These are phyloP conservation scores for Ecliptopera silaceata DNA, from an alignment of 2,888 invertebrate genomes.

Conservation along the genomic window DNA sequence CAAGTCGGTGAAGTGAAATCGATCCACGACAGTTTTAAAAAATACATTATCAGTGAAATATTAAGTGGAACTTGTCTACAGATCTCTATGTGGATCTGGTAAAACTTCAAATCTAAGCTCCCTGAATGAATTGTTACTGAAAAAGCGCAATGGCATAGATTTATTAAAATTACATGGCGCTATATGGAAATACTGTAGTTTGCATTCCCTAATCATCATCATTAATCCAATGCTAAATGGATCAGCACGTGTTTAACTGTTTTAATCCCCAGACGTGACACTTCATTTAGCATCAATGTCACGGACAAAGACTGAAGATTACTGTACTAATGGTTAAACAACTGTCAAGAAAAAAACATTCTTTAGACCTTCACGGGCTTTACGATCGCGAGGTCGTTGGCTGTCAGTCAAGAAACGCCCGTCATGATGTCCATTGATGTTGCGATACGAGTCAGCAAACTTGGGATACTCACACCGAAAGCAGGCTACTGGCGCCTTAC, in stretches of 20 bases:
- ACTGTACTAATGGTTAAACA: conserved; percentile 46
- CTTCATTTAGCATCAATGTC: conserved; percentile 71
- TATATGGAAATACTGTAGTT: background rate
- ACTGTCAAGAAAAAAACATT: conserved; percentile 43
- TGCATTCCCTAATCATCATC: background rate
- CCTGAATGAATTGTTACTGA: background rate
- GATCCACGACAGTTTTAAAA: conserved; percentile 5
- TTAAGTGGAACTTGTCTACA: background rate
- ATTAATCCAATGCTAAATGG: conserved; percentile 10
- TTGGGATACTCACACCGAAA: conserved; percentile 7
- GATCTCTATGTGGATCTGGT: background rate
- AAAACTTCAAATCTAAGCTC: background rate
- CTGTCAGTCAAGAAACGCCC: conserved; percentile 54
- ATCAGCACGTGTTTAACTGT: conserved; percentile 45
- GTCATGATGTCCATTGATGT: conserved; percentile 68
- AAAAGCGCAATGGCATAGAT: background rate
- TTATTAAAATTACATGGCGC: background rate
- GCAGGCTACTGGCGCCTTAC: background rate
- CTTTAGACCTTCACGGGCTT: conserved; percentile 53
- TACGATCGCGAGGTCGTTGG: conserved; percentile 51
- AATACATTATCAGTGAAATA: conserved; percentile 1
- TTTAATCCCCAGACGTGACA: conserved; percentile 59
- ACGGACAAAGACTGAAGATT: conserved; percentile 55
- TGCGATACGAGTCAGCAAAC: conserved; percentile 23
- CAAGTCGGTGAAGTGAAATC: background rate